Evolutionary conservation across 2,797 vertebrate genomes (phyloP), one percentile per base, ranked within the genome.

Genomic region (Periparus ater): DNA sequence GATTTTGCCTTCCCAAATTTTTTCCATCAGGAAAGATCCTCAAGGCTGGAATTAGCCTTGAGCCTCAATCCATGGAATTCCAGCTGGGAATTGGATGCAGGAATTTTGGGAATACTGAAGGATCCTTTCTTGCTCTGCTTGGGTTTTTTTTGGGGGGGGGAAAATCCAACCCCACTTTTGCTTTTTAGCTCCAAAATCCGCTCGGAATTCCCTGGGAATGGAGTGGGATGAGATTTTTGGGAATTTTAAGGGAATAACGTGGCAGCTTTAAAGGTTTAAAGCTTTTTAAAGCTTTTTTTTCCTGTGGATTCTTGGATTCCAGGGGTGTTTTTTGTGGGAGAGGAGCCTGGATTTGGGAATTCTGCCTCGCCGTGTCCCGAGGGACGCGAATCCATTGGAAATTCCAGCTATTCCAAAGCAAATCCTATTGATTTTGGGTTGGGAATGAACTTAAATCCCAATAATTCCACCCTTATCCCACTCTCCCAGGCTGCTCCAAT

Each of bases 301-400:
- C 5, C 5, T 30, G 22, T 54, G 38, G 34, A 10, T 38, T 17
- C 34, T 74, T 30, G 8, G 13, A 17, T 26, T 36, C 36, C 32
- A 2, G 32, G 68, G 42, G 21, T 10, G 17, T 17, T 62, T 29
- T 5, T 40, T 40, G 0, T 8, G 10, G 42, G 29, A 15, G 5
- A 34, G 0, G 2, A 34, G 8, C 3, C 29, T 42, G 65, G 6
- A 20, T 47, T 9, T 42, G n/a, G 62, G 76, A 10, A 40, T 40
- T 40, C 23, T 13, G 19, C 21, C 13, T 32, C 38, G 1, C 5
- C 9, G 3, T 1, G 17, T 2, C 54, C n/a, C 7, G 0, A 3
- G n/a, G 72, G 10, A 17, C 7, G 11, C 1, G 6, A 40, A 21
- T 10, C 7, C 12, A 10, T 10, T 11, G 38, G 63, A 29, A 19